Percentiles rank a stretch among this genome's conserved stretches.
These are phyloP conservation scores for Catalaphyllia jardinei DNA, from an alignment of 64 coral and sea anemone genomes.

Conservation along the genomic window DNA sequence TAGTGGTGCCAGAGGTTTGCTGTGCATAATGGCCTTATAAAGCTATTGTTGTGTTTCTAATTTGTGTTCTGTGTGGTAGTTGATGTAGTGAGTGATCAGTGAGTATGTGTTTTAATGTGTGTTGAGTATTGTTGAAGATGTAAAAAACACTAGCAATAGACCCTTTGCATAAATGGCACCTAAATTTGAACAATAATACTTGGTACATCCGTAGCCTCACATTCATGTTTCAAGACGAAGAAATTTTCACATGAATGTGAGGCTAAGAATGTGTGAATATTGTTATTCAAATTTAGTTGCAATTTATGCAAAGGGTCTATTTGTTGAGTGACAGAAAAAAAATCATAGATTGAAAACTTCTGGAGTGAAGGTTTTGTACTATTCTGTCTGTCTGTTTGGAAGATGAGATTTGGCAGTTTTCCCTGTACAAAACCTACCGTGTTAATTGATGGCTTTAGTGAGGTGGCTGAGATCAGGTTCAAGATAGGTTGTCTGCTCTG, in stretches of 20 bases:
- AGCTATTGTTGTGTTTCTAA: not conserved
- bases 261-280: no score
- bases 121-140: not conserved
- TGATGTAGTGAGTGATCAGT: not conserved
- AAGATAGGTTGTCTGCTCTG: not conserved
- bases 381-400: not conserved
- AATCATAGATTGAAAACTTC: not conserved
- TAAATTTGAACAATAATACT: no score
- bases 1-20: not conserved
- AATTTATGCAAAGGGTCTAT: no score
- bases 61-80: not conserved
- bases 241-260: no score
- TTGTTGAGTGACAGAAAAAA: not conserved
- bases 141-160: not conserved
- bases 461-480: no score
- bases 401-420: not conserved
- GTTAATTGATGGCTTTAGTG: not conserved
- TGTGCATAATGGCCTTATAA: slow-evolving; percentile 12
- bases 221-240: no score
- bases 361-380: slow-evolving; percentile 19
- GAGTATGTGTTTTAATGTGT: not conserved
- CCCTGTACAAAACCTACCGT: not conserved
- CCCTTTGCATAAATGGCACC: no score
- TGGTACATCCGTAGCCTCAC: no score
- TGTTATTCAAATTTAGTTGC: no score